Percentiles rank a stretch among this genome's conserved stretches.
phyloP scores from a whole-genome alignment of 2,797 vertebrate genomes.

The Amblyraja radiata region DNA sequence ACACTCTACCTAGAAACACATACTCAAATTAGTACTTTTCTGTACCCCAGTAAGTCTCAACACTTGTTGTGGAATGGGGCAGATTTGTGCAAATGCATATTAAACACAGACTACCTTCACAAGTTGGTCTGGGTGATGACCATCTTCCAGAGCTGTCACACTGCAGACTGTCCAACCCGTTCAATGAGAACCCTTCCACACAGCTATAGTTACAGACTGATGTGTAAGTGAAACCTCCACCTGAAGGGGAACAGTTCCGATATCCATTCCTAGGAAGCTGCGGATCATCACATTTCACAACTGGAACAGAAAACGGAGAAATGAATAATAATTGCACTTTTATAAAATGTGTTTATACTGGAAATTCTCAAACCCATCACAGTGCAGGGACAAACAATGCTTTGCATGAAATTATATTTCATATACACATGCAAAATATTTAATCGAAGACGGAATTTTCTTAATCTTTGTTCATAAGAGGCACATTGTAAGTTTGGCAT shows the following conservation, averaged over 20 bases:
- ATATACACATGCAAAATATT: background rate
- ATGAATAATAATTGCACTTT: background rate
- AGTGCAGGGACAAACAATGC: background rate
- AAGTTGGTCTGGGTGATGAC: background rate
- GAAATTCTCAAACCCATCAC: background rate
- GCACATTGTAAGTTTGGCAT: too few relatives aligned
- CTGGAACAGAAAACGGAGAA: background rate
- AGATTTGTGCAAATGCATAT: background rate
- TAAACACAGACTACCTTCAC: conserved; percentile 15
- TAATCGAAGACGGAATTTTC: background rate
- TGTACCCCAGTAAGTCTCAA: background rate
- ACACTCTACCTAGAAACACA: background rate
- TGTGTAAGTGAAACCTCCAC: background rate
- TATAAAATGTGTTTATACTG: background rate
- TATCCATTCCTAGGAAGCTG: background rate
- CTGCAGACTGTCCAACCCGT: background rate
- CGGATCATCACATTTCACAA: background rate
- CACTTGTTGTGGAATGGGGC: background rate
- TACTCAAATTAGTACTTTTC: background rate
- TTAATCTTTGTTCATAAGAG: background rate
- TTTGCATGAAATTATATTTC: background rate
- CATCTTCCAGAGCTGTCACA: background rate
- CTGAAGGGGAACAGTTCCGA: background rate
- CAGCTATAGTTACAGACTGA: background rate
- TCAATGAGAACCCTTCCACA: background rate